Percentiles rank a stretch among this genome's conserved stretches.
Conservation (phyloP, 2,797 vertebrate species). For the Tapirus indicus region DNA sequence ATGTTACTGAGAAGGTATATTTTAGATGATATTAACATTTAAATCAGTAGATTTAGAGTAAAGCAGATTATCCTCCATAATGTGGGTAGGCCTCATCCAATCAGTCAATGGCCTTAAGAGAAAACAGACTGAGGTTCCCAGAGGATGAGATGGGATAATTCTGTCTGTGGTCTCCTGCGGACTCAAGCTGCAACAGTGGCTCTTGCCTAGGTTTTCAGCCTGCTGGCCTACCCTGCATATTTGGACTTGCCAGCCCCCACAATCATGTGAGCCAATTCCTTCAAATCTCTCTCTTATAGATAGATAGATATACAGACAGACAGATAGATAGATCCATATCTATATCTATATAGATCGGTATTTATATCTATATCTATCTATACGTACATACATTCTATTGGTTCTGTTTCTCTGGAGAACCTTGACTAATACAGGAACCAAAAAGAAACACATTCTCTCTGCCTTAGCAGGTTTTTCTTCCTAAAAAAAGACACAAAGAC, state of each 20-base stretch:
- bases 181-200: not conserved
- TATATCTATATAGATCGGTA: too few relatives aligned
- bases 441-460: not conserved
- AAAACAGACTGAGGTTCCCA: not conserved
- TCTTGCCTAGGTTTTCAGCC: not conserved
- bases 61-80: not conserved
- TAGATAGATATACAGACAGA: not conserved
- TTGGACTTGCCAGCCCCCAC: not conserved
- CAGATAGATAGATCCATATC: not conserved
- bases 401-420: not conserved
- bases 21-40: conserved; percentile 1
- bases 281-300: not conserved
- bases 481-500: not conserved
- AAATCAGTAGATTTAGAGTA: not conserved
- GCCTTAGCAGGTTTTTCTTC: not conserved
- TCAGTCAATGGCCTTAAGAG: not conserved
- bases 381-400: not conserved
- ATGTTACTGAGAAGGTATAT: not conserved
- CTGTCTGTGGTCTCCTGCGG: not conserved
- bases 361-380: not conserved
- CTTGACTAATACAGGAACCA: not conserved
- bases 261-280: not conserved
- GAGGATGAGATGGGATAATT: not conserved
- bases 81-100: not conserved
- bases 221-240: not conserved